Evolutionary conservation across 2,888 invertebrate genomes (phyloP).

Genomic region (Epinotia ramella): DNA sequence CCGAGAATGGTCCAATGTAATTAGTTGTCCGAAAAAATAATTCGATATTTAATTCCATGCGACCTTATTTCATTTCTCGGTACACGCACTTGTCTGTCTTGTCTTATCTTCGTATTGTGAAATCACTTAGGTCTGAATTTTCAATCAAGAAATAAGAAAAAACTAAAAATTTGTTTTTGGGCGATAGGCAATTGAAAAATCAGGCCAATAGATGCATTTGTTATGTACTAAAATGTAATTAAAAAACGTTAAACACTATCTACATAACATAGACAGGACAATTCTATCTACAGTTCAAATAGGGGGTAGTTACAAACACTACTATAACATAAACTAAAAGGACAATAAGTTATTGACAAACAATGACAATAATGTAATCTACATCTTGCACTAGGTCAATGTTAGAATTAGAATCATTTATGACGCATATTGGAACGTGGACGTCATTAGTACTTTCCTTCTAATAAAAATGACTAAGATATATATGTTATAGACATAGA

Average conservation of each 20-base stretch:
- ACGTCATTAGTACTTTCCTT: constrained; percentile 1
- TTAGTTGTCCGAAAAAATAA: neutral
- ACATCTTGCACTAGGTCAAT: constrained; percentile 22
- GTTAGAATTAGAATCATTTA: constrained; percentile 15
- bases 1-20: neutral
- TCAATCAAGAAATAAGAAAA: neutral
- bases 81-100: neutral
- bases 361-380: constrained; percentile 15
- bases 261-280: constrained; percentile 34
- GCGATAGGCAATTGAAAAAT: neutral
- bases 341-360: constrained; percentile 27
- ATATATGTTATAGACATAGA: neutral
- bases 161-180: neutral
- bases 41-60: no score
- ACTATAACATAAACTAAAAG: constrained; percentile 30
- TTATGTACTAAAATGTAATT: constrained; percentile 34
- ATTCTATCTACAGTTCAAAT: constrained; percentile 37
- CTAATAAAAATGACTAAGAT: neutral
- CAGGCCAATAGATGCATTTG: constrained; percentile 12
- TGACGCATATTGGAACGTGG: neutral
- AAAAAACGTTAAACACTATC: constrained; percentile 38
- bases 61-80: neutral
- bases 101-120: neutral
- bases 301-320: constrained; percentile 37
- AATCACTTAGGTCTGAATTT: neutral